Conservation (phyloP, 1,140 invertebrate species). For the Leucophenga varia region DNA sequence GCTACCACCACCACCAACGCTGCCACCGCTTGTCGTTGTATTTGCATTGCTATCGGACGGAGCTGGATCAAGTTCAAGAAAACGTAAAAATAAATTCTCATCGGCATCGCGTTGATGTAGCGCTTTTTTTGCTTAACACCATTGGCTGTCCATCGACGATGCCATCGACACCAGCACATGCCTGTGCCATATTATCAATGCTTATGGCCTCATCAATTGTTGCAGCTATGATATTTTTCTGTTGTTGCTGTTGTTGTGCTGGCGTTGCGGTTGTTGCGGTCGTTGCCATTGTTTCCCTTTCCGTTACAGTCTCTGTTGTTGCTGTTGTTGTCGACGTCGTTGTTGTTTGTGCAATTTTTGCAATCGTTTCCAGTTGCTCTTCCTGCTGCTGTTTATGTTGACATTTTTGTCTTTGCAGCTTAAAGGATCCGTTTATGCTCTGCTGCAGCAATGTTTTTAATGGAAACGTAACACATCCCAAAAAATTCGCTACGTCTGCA, state of each 20-base stretch:
- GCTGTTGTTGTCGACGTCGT: conserved; percentile 26
- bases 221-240: conserved; percentile 2
- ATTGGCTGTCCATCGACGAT: conserved; percentile 31
- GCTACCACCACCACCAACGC: conserved; percentile 56
- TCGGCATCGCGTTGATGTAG: conserved; percentile 68
- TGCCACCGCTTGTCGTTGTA: conserved; percentile 48
- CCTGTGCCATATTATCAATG: conserved; percentile 40
- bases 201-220: conserved; percentile 41
- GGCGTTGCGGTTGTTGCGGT: conserved; percentile 7
- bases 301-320: conserved; percentile 15
- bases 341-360: too few relatives aligned
- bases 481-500: conserved; percentile 74
- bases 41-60: conserved; percentile 59
- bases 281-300: conserved; percentile 8
- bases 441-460: conserved; percentile 67
- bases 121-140: conserved; percentile 57
- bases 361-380: not conserved
- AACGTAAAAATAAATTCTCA: conserved; percentile 73
- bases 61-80: conserved; percentile 75
- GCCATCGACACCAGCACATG: conserved; percentile 21
- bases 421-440: conserved; percentile 60
- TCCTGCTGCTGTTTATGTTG: conserved; percentile 28
- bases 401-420: conserved; percentile 58
- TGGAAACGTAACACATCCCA: conserved; percentile 78
- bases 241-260: not conserved